Conservation (phyloP, 1,140 invertebrate genomes). For the Heliconius hermathena region DNA sequence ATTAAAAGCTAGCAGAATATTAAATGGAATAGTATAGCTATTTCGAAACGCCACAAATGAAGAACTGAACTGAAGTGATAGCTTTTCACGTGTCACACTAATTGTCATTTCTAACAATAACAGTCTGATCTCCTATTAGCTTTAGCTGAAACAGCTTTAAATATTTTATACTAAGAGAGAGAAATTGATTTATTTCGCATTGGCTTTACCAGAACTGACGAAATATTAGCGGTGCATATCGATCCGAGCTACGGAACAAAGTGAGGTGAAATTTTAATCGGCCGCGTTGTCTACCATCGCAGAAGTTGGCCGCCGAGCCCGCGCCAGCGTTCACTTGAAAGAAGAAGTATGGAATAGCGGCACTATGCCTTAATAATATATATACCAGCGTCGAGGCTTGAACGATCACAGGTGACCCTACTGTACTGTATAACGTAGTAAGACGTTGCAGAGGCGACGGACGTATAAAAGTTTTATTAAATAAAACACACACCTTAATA, state of each 20-base stretch:
- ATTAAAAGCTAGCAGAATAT: neutral
- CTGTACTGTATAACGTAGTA: too few relatives aligned
- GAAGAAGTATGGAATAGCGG: constrained; percentile 6
- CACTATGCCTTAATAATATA: constrained; percentile 54
- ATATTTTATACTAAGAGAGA: neutral
- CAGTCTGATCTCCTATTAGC: neutral
- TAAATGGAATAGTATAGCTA: neutral
- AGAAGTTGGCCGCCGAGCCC: constrained; percentile 58
- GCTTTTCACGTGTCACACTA: neutral
- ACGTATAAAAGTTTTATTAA: too few relatives aligned
- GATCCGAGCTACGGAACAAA: constrained; percentile 71
- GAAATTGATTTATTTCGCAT: neutral
- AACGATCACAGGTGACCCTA: constrained; percentile 41
- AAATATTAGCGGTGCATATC: constrained; percentile 64
- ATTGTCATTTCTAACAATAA: neutral
- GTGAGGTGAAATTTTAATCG: constrained; percentile 79
- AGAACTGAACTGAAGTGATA: too few relatives aligned
- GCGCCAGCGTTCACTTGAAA: constrained; percentile 55
- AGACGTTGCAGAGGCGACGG: too few relatives aligned
- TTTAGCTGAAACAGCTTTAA: neutral
- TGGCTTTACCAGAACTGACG: constrained; percentile 8
- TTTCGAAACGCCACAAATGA: too few relatives aligned
- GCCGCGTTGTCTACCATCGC: constrained; percentile 66
- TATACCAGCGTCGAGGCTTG: too few relatives aligned
- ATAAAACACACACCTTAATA: too few relatives aligned